Evolutionary conservation across 2,888 invertebrate genomes (phyloP).

Genomic region (Gortyna flavago): DNA sequence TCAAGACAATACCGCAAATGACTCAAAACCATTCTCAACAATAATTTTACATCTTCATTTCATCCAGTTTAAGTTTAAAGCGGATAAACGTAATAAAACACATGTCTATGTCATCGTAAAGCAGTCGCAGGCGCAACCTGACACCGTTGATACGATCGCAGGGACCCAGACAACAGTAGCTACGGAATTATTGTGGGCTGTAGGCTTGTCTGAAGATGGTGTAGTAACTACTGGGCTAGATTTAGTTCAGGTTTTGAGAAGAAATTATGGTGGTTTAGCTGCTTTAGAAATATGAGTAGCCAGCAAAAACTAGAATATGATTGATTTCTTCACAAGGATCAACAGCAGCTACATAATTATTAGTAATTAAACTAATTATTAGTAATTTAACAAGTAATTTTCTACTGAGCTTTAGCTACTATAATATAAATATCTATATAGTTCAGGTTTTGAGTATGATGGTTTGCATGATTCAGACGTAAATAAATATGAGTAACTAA

Average conservation of each 20-base stretch:
- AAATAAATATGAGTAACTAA: background rate
- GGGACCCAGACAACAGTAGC: conserved; percentile 62
- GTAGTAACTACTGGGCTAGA: conserved; percentile 31
- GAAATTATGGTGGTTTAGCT: background rate
- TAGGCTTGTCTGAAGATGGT: conserved; percentile 16
- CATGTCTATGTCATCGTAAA: conserved; percentile 66
- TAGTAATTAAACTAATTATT: too few species aligned
- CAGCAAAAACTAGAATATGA: background rate
- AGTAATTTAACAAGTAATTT: too few species aligned
- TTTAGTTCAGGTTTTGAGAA: conserved; percentile 7
- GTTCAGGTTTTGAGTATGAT: background rate
- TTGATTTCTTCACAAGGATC: background rate
- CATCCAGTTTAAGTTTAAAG: conserved; percentile 58
- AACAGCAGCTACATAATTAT: background rate
- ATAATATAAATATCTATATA: background rate
- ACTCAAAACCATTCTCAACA: conserved; percentile 46
- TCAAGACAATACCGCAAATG: conserved; percentile 47
- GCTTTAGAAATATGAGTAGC: background rate
- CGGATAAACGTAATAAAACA: conserved; percentile 59
- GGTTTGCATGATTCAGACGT: background rate
- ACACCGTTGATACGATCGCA: conserved; percentile 73
- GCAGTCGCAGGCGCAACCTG: conserved; percentile 71
- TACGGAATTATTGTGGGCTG: conserved; percentile 46
- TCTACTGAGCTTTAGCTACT: background rate
- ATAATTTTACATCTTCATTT: conserved; percentile 53